phyloP scores from a whole-genome alignment of 92 coral and sea anemone genomes.

The Blastomussa wellsi region DNA sequence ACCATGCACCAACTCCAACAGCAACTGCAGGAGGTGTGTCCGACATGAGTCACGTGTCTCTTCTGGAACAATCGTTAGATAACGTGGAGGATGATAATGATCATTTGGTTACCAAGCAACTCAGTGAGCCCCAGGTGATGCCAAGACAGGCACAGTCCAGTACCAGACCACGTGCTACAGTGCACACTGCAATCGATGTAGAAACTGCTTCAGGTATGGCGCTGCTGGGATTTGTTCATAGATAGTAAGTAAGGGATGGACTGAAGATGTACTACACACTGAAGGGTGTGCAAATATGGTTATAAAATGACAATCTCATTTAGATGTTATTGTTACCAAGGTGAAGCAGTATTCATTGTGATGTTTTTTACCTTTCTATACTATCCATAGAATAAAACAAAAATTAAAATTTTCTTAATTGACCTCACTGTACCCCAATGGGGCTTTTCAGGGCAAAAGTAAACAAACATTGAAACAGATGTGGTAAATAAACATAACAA shows the following conservation, averaged over 20 bases:
- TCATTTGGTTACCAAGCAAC: conserved; percentile 66
- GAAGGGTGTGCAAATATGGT: background rate
- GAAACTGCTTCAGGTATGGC: conserved; percentile 84
- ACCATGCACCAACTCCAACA: conserved; percentile 66
- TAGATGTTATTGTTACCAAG: background rate
- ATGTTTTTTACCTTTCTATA: too few relatives aligned
- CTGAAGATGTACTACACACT: background rate
- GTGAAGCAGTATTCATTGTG: background rate
- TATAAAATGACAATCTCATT: background rate
- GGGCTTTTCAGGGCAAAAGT: too few relatives aligned
- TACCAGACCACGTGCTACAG: conserved; percentile 64
- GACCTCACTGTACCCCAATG: too few relatives aligned
- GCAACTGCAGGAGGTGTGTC: conserved; percentile 43
- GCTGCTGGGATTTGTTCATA: background rate
- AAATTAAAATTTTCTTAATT: too few relatives aligned
- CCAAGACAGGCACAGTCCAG: conserved; percentile 39
- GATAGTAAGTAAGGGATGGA: background rate
- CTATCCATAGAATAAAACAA: too few relatives aligned
- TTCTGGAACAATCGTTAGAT: conserved; percentile 88
- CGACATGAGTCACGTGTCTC: conserved; percentile 90
- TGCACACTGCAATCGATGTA: conserved; percentile 90
- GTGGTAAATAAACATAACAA: too few relatives aligned
- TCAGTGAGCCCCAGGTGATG: conserved; percentile 48
- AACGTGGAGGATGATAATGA: conserved; percentile 84
- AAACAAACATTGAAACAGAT: too few relatives aligned